Base-by-base conservation (phyloP, 1,140 invertebrate species). In the Nephila pilipes region DNA sequence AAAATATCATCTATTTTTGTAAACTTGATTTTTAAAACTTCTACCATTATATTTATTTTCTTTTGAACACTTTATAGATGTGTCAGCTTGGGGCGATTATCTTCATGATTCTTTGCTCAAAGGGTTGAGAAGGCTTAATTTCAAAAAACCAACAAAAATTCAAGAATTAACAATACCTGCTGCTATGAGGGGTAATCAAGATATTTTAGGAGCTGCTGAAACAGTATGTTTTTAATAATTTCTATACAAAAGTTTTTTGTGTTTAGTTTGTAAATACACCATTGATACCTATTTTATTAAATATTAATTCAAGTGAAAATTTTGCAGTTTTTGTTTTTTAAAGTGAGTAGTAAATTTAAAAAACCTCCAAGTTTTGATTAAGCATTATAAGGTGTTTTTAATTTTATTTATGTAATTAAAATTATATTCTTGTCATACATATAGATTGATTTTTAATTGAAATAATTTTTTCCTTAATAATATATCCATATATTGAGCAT, bases 201-300 rank as follows among this genome's bases (percentile, higher is more conserved):
- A 99, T 96, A 98, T 99, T 94, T 95, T 99, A 29, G 99, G 98
- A 94, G 99, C 99, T 93, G 99, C 99, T 18, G 98, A 99, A 96
- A 99, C 99, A 1, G 94, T 93, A 55, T 88, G 46, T 0, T 46
- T 54, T 46, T n/a, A 69, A 69, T 75, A 4, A 10, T n/a, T 69
- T 5, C 0, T 38, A 25, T 79, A 46, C 46, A 10, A 46, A 46
- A 10, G 4, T 10, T 46, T 6, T 46, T 10, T 10, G 12, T 46
- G 10, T 79, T 79, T 79, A 38, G 5, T 22, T 32, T 79, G 18
- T 79, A 16, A 79, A 36, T 75, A 75, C 4, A 29, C 4, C 29
- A 14, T 75, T 36, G 29, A 10, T 32, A 36, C 46, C 6, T 10
- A 46, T 46, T 46, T 46, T 46, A 46, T 6, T 8, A 46, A 1